Evolutionary conservation across 2,113 vertebrate species (phyloP).

Genomic region (Hydrochoerus hydrochaeris): DNA sequence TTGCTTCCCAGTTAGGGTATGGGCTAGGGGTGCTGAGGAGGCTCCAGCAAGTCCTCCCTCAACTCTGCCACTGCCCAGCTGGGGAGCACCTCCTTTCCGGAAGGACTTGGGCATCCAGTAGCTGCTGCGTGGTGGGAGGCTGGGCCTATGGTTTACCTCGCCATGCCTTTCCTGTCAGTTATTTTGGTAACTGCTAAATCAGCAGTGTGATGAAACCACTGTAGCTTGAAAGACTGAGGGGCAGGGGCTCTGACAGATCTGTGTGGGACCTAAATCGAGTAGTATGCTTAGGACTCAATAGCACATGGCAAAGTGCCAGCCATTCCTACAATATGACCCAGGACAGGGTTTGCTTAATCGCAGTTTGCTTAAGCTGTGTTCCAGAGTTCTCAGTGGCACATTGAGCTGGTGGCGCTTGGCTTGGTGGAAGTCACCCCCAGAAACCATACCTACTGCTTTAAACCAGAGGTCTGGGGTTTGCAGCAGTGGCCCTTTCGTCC

Average conservation of each 20-base stretch:
- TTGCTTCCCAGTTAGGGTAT: not conserved
- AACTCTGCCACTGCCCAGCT: not conserved
- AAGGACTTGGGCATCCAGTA: not conserved
- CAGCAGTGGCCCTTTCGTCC: not conserved
- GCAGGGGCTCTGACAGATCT: not conserved
- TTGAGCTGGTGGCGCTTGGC: not conserved
- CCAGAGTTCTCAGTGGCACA: not conserved
- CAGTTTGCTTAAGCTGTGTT: not conserved
- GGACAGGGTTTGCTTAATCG: not conserved
- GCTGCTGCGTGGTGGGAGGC: not conserved
- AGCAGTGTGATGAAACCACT: not conserved
- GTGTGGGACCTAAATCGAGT: not conserved
- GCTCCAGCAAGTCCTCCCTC: not conserved
- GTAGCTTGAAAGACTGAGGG: not conserved
- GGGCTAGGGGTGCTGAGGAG: not conserved
- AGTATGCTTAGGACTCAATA: not conserved
- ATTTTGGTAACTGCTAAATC: not conserved
- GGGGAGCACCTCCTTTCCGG: not conserved
- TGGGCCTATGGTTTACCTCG: rapidly evolving
- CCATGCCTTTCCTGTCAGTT: not conserved
- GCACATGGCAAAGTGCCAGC: not conserved
- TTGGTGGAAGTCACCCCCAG: not conserved
- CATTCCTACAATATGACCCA: not conserved
- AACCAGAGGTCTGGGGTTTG: not conserved
- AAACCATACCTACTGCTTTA: not conserved